Evolutionary conservation across 2,113 vertebrate species (phyloP).

Genomic region (Gavia stellata): DNA sequence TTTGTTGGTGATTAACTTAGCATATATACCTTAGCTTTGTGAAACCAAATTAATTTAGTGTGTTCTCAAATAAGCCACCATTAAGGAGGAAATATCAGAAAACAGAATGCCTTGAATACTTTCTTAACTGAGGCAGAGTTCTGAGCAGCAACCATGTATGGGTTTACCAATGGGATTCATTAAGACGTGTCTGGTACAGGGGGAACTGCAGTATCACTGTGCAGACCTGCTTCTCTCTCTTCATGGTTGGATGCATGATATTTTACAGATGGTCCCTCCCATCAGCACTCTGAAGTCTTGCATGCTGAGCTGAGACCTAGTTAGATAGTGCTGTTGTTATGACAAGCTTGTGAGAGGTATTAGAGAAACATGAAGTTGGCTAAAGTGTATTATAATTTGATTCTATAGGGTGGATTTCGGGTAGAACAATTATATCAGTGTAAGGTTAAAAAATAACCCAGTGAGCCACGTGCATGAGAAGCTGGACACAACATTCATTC

Average conservation of each 20-base stretch:
- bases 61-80: neutral
- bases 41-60: neutral
- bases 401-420: neutral
- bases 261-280: neutral
- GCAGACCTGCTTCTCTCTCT: neutral
- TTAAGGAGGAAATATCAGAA: neutral
- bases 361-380: neutral
- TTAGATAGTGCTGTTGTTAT: neutral
- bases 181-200: neutral
- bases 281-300: neutral
- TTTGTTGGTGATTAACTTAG: neutral
- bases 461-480: neutral
- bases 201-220: neutral
- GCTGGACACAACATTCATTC: neutral
- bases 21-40: neutral
- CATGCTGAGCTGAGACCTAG: neutral
- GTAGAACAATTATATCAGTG: neutral
- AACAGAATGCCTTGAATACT: neutral
- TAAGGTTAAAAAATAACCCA: neutral
- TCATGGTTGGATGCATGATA: neutral
- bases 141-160: accelerated
- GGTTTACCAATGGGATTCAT: neutral
- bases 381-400: neutral
- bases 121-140: neutral
- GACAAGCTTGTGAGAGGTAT: neutral